Percentiles rank a stretch among this genome's conserved stretches.
Conservation (phyloP, 2,113 vertebrate species). For the Epinephelus cyanopodus region DNA sequence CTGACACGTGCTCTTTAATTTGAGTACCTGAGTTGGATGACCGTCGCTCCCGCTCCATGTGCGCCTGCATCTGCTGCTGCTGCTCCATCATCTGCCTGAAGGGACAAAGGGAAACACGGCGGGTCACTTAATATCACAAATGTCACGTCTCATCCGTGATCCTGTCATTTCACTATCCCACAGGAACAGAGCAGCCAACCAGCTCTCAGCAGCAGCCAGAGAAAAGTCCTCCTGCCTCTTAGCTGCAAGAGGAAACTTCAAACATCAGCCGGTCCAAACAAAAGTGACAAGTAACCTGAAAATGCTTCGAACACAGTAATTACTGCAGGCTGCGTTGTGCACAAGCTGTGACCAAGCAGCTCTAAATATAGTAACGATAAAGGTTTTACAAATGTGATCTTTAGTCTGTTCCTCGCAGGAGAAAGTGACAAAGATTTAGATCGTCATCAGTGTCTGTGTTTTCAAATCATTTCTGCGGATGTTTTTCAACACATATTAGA, state of each 20-base stretch:
- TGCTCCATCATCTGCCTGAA: conserved; percentile 94
- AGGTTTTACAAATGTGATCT: not conserved
- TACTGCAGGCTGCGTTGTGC: not conserved
- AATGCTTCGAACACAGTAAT: not conserved
- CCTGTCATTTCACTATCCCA: conserved; percentile 6
- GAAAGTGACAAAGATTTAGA: not conserved
- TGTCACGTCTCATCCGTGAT: not conserved
- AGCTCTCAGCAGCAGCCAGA: not conserved
- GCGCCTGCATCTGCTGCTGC: conserved; percentile 89
- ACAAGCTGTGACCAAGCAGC: not conserved
- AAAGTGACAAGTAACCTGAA: not conserved
- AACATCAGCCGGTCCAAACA: conserved; percentile 1
- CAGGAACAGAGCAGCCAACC: not conserved
- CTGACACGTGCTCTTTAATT: not conserved
- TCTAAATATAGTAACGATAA: conserved; percentile 12
- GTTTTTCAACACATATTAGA: too few species aligned
- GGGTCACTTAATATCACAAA: not conserved
- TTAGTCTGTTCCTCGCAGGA: not conserved
- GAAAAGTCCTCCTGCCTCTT: conserved; percentile 16
- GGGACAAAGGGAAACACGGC: conserved; percentile 46
- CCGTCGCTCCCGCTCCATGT: conserved; percentile 95
- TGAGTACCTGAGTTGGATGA: conserved; percentile 93
- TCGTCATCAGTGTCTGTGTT: not conserved
- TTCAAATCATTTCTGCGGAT: too few species aligned
- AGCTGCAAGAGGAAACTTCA: not conserved